Percentiles rank a stretch among this genome's conserved stretches.
Evolutionary conservation across 1,140 invertebrate species (phyloP).

Genomic region (Euglossa dilemma): DNA sequence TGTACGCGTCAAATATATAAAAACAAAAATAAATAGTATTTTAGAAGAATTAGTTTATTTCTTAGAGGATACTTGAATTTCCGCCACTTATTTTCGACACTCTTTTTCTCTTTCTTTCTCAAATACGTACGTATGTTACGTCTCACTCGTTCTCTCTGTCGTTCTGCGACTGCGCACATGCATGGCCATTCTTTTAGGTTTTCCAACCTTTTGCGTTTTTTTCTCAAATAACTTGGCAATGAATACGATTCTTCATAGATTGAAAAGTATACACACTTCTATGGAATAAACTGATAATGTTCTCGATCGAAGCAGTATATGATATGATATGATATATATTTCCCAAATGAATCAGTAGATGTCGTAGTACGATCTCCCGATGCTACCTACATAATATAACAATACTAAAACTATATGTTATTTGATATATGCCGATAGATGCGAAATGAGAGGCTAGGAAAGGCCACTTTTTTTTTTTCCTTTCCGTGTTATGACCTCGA

Average conservation of each 20-base stretch:
- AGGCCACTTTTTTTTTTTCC: slow-evolving; percentile 1
- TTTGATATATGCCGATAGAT: slow-evolving; percentile 14
- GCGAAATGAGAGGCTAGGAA: slow-evolving; percentile 2
- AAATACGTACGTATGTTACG: background rate
- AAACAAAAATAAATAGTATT: background rate
- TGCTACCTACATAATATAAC: slow-evolving; percentile 10
- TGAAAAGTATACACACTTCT: background rate
- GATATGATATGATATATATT: background rate
- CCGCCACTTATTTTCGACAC: slow-evolving; percentile 16
- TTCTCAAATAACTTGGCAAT: no score
- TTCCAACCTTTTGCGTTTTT: background rate
- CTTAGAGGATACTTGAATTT: slow-evolving; percentile 25
- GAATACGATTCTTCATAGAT: background rate
- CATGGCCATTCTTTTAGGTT: background rate
- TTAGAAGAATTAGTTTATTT: background rate
- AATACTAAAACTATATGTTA: slow-evolving; percentile 4
- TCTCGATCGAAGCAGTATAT: background rate
- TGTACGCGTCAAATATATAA: background rate
- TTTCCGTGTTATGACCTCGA: background rate
- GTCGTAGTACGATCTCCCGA: background rate
- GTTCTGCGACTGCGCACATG: background rate
- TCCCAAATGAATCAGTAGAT: slow-evolving; percentile 12
- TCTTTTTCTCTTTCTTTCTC: slow-evolving; percentile 20
- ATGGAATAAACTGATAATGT: background rate
- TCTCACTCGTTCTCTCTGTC: background rate